phyloP scores from a whole-genome alignment of 2,888 invertebrate genomes.

The Orgyia antiqua region DNA sequence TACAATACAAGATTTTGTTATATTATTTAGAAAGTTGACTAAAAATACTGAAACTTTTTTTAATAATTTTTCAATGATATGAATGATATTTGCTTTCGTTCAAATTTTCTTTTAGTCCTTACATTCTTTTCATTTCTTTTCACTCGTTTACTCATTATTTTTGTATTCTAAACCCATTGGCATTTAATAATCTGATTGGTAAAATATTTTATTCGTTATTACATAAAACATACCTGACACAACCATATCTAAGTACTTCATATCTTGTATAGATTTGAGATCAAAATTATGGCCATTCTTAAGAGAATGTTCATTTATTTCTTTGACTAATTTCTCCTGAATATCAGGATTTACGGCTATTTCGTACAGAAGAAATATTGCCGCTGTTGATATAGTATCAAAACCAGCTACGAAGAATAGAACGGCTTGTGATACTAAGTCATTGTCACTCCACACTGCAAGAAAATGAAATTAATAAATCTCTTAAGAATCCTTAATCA shows the following conservation, averaged over 20 bases:
- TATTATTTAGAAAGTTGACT: too few species aligned
- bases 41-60: too few species aligned
- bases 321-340: constrained; percentile 36
- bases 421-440: constrained; percentile 59
- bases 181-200: too few species aligned
- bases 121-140: too few species aligned
- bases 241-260: constrained; percentile 69
- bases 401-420: constrained; percentile 75
- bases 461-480: constrained; percentile 1
- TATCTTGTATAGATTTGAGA: constrained; percentile 45
- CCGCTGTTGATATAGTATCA: constrained; percentile 42
- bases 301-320: constrained; percentile 34
- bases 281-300: constrained; percentile 57
- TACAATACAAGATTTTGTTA: background rate
- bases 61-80: too few species aligned
- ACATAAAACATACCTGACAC: constrained; percentile 59
- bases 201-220: too few species aligned
- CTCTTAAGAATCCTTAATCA: too few species aligned
- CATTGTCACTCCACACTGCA: constrained; percentile 47
- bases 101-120: too few species aligned
- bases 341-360: constrained; percentile 40
- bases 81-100: too few species aligned
- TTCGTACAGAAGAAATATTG: constrained; percentile 39
- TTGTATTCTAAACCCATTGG: too few species aligned
- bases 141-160: too few species aligned